Conservation (phyloP, 1,140 invertebrate species). For the Capitella teleta region DNA sequence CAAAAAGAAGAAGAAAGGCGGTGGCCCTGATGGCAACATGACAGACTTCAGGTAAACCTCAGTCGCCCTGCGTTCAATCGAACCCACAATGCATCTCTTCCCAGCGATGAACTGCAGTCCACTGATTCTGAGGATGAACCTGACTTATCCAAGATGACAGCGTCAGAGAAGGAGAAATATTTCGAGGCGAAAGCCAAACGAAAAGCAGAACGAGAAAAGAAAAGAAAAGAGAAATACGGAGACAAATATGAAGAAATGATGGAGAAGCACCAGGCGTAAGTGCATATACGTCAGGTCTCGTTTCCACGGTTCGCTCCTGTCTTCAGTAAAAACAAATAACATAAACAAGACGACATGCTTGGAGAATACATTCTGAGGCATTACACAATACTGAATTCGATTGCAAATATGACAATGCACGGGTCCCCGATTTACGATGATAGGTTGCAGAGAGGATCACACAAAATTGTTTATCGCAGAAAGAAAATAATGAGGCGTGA, state of each 20-base stretch:
- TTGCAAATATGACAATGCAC: too few relatives aligned
- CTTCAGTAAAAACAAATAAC: too few relatives aligned
- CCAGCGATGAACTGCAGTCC: conserved; percentile 6
- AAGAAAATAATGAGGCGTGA: background rate
- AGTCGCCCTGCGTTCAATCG: background rate
- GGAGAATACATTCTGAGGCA: too few relatives aligned
- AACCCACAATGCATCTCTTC: too few relatives aligned
- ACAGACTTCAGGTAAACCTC: conserved; percentile 11
- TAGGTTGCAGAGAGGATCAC: too few relatives aligned
- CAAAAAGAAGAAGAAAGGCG: conserved; percentile 9
- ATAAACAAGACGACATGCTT: too few relatives aligned
- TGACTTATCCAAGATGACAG: conserved; percentile 34
- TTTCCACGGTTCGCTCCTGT: too few relatives aligned
- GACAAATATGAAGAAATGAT: conserved; percentile 40
- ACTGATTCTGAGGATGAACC: conserved; percentile 33
- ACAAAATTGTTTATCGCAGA: background rate
- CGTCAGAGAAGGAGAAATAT: conserved; percentile 33
- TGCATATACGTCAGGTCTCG: too few relatives aligned
- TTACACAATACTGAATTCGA: too few relatives aligned
- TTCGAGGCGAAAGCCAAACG: conserved; percentile 27
- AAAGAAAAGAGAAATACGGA: conserved; percentile 36
- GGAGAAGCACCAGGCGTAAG: conserved; percentile 31
- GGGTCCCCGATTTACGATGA: too few relatives aligned
- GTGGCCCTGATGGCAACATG: conserved; percentile 12
- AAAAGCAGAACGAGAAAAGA: conserved; percentile 26